Conservation (phyloP, 2,113 vertebrate genomes). For the Tychaedon coryphoeus region DNA sequence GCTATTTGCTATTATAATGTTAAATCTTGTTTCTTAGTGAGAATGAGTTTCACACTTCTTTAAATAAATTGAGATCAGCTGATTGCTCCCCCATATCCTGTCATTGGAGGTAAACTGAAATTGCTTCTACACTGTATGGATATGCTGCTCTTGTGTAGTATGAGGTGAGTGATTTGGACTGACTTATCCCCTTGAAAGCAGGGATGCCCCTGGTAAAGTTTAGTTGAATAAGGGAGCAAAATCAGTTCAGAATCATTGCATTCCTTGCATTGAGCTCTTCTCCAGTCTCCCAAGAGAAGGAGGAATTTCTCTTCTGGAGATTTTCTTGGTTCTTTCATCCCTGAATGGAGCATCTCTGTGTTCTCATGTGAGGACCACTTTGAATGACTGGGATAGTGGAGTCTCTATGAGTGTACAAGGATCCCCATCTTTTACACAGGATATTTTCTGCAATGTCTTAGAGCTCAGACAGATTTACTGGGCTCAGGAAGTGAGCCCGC, state of each 20-base stretch:
- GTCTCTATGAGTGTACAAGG: rapidly evolving
- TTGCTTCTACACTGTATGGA: neutral
- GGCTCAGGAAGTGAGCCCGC: neutral
- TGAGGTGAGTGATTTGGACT: neutral
- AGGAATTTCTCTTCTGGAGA: neutral
- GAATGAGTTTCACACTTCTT: neutral
- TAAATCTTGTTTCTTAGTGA: neutral
- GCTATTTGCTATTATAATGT: neutral
- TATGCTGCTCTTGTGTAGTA: neutral
- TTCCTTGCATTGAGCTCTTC: neutral
- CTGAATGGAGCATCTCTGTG: neutral
- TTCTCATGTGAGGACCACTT: rapidly evolving
- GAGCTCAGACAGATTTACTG: neutral
- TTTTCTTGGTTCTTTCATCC: neutral
- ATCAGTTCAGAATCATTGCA: neutral
- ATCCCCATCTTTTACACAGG: neutral
- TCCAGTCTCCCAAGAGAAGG: neutral
- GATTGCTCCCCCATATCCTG: neutral
- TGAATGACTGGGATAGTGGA: neutral
- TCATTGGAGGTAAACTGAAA: neutral
- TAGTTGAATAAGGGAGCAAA: neutral
- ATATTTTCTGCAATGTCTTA: neutral
- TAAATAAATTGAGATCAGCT: neutral
- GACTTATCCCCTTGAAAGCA: neutral
- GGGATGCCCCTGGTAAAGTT: neutral